Conservation (phyloP, 2,797 vertebrate genomes). For the Myripristis murdjan region DNA sequence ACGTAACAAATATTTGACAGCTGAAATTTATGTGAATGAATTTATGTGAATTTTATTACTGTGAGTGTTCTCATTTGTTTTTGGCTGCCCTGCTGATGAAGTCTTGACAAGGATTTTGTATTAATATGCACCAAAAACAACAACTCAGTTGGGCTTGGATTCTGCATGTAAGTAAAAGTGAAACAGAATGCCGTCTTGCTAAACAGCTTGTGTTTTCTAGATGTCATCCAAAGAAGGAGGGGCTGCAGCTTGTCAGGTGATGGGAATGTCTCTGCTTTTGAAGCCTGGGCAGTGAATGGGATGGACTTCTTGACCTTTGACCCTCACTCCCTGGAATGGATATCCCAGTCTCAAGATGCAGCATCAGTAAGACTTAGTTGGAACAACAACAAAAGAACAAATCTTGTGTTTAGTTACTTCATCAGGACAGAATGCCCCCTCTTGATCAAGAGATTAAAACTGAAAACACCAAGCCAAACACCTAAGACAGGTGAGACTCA, state of each 20-base stretch:
- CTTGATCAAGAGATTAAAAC: not conserved
- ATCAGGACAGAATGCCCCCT: slow-evolving; percentile 6
- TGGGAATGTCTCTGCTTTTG: slow-evolving; percentile 20
- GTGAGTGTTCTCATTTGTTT: too few relatives aligned
- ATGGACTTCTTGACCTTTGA: slow-evolving; percentile 26
- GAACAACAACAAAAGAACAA: not conserved
- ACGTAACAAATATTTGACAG: too few relatives aligned
- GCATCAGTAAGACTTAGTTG: not conserved
- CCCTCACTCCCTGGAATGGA: slow-evolving; percentile 14
- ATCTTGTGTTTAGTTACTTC: not conserved
- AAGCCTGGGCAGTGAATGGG: slow-evolving; percentile 31
- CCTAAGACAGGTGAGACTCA: slow-evolving; percentile 25
- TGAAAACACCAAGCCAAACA: not conserved
- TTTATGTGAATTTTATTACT: too few relatives aligned
- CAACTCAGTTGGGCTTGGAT: too few relatives aligned
- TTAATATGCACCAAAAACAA: not conserved
- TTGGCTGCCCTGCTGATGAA: not conserved
- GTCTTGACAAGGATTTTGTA: not conserved
- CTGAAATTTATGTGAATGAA: too few relatives aligned
- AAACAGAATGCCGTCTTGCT: too few relatives aligned
- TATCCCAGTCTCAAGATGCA: not conserved
- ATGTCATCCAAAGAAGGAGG: slow-evolving; percentile 20
- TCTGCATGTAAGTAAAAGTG: too few relatives aligned
- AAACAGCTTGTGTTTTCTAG: not conserved
- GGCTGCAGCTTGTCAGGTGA: slow-evolving; percentile 15